A percentile compares a stretch with the other conserved stretches of the same genome.
phyloP scores from a whole-genome alignment of 2,888 invertebrate genomes.

The Cabera pusaria region DNA sequence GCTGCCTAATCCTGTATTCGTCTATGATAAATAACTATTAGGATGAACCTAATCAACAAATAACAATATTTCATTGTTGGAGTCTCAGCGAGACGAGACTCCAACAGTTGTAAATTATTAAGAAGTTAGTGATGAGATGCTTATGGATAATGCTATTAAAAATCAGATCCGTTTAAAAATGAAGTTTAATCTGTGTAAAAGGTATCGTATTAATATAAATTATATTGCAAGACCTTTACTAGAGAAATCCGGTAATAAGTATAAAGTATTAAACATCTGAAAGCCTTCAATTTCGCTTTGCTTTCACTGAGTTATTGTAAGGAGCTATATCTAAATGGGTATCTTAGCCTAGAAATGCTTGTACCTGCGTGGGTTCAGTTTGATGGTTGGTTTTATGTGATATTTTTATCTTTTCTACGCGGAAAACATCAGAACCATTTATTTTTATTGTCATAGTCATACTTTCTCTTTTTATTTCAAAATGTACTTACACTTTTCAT shows the following conservation, averaged over 20 bases:
- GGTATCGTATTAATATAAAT: constrained; percentile 43
- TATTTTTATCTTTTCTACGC: constrained; percentile 24
- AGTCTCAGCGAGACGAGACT: too few relatives aligned
- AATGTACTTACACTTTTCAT: too few relatives aligned
- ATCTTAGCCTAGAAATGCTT: constrained; percentile 41
- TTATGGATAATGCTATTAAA: constrained; percentile 8
- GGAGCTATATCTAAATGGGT: constrained; percentile 56
- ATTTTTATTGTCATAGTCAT: constrained; percentile 11
- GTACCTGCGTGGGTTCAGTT: constrained; percentile 25
- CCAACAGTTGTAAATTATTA: too few relatives aligned
- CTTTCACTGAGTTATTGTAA: constrained; percentile 69
- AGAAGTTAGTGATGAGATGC: too few relatives aligned
- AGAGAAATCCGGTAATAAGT: constrained; percentile 63
- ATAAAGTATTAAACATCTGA: constrained; percentile 56
- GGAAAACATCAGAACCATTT: constrained; percentile 18
- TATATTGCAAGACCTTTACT: constrained; percentile 56
- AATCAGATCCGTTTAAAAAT: constrained; percentile 18
- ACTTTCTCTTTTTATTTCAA: constrained; percentile 12
- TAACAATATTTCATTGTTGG: too few relatives aligned
- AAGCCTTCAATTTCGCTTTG: constrained; percentile 61
- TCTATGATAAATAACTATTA: too few relatives aligned
- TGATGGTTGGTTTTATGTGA: constrained; percentile 21
- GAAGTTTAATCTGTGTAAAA: constrained; percentile 28
- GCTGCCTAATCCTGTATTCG: too few relatives aligned
- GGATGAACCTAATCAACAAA: too few relatives aligned